Evolutionary conservation across 2,888 invertebrate species (phyloP), one percentile per base, ranked within the genome.

Genomic region (Epinotia bilunana): DNA sequence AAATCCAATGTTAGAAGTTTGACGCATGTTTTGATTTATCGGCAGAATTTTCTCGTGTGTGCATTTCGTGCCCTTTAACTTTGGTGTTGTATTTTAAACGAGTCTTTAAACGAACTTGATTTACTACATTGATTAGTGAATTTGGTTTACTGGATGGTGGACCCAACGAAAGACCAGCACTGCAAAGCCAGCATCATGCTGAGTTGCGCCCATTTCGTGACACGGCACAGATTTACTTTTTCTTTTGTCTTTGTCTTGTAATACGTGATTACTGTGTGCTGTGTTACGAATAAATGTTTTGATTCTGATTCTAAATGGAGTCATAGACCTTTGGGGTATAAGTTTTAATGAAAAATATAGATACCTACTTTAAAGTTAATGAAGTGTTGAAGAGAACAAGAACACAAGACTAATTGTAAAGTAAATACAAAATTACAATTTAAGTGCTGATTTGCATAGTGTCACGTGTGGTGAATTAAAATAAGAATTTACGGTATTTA

Each of bases 1-100:
- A 72, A 78, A 83, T 80, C 83, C 80, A 65, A 79, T 79, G 78
- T 76, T 75, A 72, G 71, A 71, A 77, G 74, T 79, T 81, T 77
- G 74, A 58, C 60, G 57, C 58, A 53, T 57, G 73, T 73, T 76
- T 77, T 80, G 79, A 78, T 81, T 79, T 78, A 73, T 77, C 70
- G 57, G 67, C 74, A 60, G 76, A 80, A 80, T 69, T 83, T 83
- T 77, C 73, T 11, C 74, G 39, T 69, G 74, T 69, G 57, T 65
- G 58, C 18, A 74, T 74, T 74, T 39, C 63, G 69, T 58, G 53
- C 63, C 69, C 64, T 58, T 58, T 18, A 9, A 55, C 20, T 39
- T 53, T 20, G 16, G 20, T 23, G 46, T 69, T 58, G 46, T 63
- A 57, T 58, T 57, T 46, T 73, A 69, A 67, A 62, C 68, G 46